Evolutionary conservation across 2,797 vertebrate genomes (phyloP).

Genomic region (Xyrichtys novacula): DNA sequence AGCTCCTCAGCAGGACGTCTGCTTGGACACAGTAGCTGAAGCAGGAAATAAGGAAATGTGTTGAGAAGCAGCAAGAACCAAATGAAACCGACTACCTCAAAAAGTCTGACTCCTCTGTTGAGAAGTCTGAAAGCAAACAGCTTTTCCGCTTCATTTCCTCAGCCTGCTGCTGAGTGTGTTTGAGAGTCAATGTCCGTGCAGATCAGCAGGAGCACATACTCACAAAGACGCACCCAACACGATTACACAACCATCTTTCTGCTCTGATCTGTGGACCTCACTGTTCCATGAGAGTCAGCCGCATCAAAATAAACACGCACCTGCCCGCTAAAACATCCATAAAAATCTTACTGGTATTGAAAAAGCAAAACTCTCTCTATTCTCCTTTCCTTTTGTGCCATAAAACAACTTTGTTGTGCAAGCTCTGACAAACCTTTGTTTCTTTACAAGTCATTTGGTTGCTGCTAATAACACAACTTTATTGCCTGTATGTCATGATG

Average conservation of each 20-base stretch:
- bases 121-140: conserved; percentile 26
- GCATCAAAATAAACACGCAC: conserved; percentile 31
- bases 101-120: conserved; percentile 13
- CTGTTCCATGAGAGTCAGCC: conserved; percentile 38
- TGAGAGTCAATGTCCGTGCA: conserved; percentile 6
- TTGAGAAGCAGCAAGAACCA: conserved; percentile 16
- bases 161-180: conserved; percentile 52
- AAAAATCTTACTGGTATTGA: not conserved
- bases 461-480: not conserved
- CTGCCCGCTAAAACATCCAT: conserved; percentile 8
- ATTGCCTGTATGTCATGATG: not conserved
- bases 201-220: conserved; percentile 17
- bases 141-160: conserved; percentile 37
- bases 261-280: conserved; percentile 50
- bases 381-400: not conserved
- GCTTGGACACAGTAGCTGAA: conserved; percentile 10
- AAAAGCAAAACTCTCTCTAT: not conserved
- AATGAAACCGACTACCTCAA: conserved; percentile 23
- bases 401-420: not conserved
- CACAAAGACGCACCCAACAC: conserved; percentile 1
- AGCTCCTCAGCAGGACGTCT: conserved; percentile 12
- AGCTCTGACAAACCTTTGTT: not conserved
- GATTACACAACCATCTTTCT: not conserved
- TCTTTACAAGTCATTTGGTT: not conserved
- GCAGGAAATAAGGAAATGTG: conserved; percentile 32